Evolutionary conservation across 1,140 invertebrate species (phyloP).

Genomic region (Dendrolimus kikuchii): DNA sequence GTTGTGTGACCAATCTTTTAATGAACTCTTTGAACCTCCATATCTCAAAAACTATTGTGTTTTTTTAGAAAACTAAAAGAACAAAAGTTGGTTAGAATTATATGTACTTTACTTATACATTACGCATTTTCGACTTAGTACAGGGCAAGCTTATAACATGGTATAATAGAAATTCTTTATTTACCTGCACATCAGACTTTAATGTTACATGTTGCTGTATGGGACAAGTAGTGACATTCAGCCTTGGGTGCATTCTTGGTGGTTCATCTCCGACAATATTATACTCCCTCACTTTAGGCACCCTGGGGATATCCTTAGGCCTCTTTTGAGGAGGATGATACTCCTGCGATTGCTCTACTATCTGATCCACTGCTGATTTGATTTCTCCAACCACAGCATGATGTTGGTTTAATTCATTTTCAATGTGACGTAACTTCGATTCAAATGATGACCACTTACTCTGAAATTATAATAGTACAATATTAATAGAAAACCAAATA

Average conservation of each 20-base stretch:
- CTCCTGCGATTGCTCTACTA: slow-evolving; percentile 39
- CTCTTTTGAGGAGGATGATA: slow-evolving; percentile 35
- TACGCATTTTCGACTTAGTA: no score
- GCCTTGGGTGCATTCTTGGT: slow-evolving; percentile 39
- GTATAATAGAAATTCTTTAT: no score
- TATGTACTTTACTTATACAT: no score
- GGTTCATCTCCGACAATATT: slow-evolving; percentile 52
- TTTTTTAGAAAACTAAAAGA: no score
- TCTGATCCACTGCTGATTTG: slow-evolving; percentile 65
- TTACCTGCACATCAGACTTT: slow-evolving; percentile 71
- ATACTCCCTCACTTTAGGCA: slow-evolving; percentile 36
- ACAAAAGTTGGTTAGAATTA: no score
- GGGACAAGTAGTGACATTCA: slow-evolving; percentile 45
- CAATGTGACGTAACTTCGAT: slow-evolving; percentile 75
- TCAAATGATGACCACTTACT: slow-evolving; percentile 80
- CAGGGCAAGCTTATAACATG: no score
- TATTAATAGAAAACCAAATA: no score
- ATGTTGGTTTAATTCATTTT: slow-evolving; percentile 76
- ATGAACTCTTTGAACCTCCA: no score
- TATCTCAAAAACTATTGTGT: no score
- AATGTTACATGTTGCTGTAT: slow-evolving; percentile 54
- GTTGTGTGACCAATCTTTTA: no score
- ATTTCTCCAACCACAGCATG: slow-evolving; percentile 74
- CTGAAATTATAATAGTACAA: slow-evolving; percentile 47
- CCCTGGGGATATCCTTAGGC: slow-evolving; percentile 23